phyloP scores from a whole-genome alignment of 2,797 vertebrate genomes.

The Denticeps clupeoides region DNA sequence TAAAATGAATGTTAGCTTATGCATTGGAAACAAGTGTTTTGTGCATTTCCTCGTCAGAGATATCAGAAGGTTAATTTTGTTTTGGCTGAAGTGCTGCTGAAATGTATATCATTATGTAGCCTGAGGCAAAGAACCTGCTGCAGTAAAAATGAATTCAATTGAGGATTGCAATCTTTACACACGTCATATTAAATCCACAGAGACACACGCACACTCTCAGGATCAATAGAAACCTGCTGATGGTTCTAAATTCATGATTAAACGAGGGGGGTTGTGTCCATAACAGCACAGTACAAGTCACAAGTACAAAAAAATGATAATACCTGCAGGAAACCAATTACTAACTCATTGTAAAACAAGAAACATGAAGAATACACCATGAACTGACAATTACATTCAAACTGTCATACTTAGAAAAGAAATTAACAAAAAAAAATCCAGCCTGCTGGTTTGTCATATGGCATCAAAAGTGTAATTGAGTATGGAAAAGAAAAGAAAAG shows the following conservation, averaged over 20 bases:
- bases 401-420: neutral
- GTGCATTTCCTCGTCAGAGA: no score
- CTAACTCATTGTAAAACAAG: no score
- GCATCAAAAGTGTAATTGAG: neutral
- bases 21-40: slow-evolving; percentile 33
- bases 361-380: no score
- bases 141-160: neutral
- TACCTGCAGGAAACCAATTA: no score
- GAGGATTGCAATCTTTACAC: neutral
- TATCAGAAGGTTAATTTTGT: slow-evolving; percentile 16
- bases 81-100: slow-evolving; percentile 24
- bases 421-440: slow-evolving; percentile 20
- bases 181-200: neutral
- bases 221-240: no score
- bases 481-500: neutral
- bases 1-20: slow-evolving; percentile 29
- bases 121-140: neutral
- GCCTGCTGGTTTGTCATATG: slow-evolving; percentile 39
- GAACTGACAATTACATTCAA: no score
- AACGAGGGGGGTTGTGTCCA: no score
- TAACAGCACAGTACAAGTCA: slow-evolving; percentile 11
- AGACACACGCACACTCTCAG: neutral
- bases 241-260: no score
- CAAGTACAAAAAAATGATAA: slow-evolving; percentile 23
- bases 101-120: slow-evolving; percentile 30